These are phyloP conservation scores for Rhyacichthys aspro DNA, from an alignment of 2,797 vertebrate species.

Conservation along the genomic window DNA sequence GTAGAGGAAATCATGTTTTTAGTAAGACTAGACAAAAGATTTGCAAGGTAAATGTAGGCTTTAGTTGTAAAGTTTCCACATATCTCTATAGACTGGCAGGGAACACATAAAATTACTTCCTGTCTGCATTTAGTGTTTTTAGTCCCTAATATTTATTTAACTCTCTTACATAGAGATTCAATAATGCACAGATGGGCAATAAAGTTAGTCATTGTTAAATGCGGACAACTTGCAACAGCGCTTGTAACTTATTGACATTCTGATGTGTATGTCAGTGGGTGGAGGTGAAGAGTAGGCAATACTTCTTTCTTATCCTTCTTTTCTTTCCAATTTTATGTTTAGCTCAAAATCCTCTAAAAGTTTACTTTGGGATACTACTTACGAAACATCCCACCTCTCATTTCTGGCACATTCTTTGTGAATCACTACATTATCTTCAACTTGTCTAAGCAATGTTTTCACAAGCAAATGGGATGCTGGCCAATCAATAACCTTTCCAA, in stretches of 20 bases:
- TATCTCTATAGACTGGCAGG: not conserved
- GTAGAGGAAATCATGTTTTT: no score
- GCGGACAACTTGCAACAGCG: not conserved
- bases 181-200: conserved; percentile 6
- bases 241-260: conserved; percentile 15
- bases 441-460: not conserved
- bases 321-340: not conserved
- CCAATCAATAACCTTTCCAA: conserved; percentile 7
- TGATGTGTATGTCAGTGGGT: conserved; percentile 1
- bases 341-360: not conserved
- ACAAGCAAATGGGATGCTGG: conserved; percentile 7
- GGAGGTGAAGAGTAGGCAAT: conserved; percentile 4
- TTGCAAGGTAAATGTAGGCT: no score
- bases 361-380: conserved; percentile 5
- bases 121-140: not conserved
- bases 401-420: conserved; percentile 3
- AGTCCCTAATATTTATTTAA: not conserved
- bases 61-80: not conserved
- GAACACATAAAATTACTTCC: not conserved
- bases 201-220: conserved; percentile 18
- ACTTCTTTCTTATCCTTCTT: not conserved
- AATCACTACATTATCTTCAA: conserved; percentile 7
- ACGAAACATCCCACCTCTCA: conserved; percentile 3
- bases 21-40: no score
- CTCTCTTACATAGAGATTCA: not conserved